Evolutionary conservation across 2,113 vertebrate species (phyloP), one percentile per base, ranked within the genome.

Genomic region (Ciconia maguari): DNA sequence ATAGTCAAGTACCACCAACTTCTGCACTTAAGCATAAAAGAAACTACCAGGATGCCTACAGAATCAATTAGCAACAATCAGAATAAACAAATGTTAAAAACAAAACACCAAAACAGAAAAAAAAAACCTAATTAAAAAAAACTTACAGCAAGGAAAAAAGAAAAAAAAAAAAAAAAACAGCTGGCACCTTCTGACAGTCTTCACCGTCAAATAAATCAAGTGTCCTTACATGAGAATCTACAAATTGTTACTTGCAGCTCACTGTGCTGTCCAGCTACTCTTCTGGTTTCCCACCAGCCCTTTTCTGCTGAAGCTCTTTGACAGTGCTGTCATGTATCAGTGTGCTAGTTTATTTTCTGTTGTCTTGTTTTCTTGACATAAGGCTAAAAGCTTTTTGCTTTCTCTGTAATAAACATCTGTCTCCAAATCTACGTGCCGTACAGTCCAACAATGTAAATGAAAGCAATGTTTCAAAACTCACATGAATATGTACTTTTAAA

Each of bases 361-460:
- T 12, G 0, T 25, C 36, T 71, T 79, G 3, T 62, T 94, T 91
- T 71, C 79, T 85, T 90, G 78, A 91, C 30, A 66, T 13, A 69
- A 58, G 65, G 52, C 92, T 96, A 91, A 94, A 87, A 95, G 81
- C 51, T 70, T 89, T 65, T 74, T 70, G 58, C 75, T 88, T 83
- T 36, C 55, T 76, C 71, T 58, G 18, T 66, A 64, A 91, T 32
- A 91, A 94, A 87, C 58, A 66, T 54, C 51, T 86, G 21, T 49
- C 66, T 90, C 62, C 66, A 80, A 82, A 93, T 58, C 27, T 60
- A 49, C 8, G 3, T 44, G 29, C 38, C 3, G 2, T 20, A 19
- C 38, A 83, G 66, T 66, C 44, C 70, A 83, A 77, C 46, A 54
- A 32, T 24, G 46, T 72, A 83, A 95, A 91, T 76, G 49, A 70